Conservation (phyloP, 2,888 invertebrate genomes). For the Cynaeus angustus region DNA sequence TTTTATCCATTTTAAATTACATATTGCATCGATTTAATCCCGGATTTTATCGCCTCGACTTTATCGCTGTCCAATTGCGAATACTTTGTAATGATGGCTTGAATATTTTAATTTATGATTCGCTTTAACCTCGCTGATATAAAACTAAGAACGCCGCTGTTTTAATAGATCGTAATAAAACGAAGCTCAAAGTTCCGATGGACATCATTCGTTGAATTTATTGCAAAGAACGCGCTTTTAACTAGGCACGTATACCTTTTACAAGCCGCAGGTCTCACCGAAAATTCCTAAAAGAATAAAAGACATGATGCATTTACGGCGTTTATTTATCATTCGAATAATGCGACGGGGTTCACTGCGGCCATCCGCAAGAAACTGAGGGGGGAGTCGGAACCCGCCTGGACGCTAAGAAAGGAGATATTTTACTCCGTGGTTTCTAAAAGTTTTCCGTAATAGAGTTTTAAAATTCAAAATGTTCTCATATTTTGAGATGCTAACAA, state of each 20-base stretch:
- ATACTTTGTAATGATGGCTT: conserved; percentile 61
- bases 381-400: neutral
- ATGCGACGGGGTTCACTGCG: conserved; percentile 2
- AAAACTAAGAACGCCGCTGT: conserved; percentile 65
- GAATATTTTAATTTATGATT: conserved; percentile 66
- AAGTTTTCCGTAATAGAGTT: too few relatives aligned
- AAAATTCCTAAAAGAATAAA: conserved; percentile 30
- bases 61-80: conserved; percentile 50
- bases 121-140: conserved; percentile 58
- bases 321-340: conserved; percentile 4
- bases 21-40: conserved; percentile 44
- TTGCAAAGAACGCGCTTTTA: conserved; percentile 59
- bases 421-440: neutral
- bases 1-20: conserved; percentile 30
- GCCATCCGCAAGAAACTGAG: neutral
- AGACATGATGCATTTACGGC: neutral
- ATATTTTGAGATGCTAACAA: too few relatives aligned
- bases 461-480: too few relatives aligned
- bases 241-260: conserved; percentile 48
- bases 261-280: conserved; percentile 31
- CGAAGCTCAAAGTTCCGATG: conserved; percentile 62
- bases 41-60: conserved; percentile 45
- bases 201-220: conserved; percentile 63
- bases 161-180: conserved; percentile 66
- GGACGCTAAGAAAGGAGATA: neutral